Percentiles rank a stretch among this genome's conserved stretches.
Evolutionary conservation across 2,797 vertebrate genomes (phyloP).

Genomic region (Gymnodraco acuticeps): DNA sequence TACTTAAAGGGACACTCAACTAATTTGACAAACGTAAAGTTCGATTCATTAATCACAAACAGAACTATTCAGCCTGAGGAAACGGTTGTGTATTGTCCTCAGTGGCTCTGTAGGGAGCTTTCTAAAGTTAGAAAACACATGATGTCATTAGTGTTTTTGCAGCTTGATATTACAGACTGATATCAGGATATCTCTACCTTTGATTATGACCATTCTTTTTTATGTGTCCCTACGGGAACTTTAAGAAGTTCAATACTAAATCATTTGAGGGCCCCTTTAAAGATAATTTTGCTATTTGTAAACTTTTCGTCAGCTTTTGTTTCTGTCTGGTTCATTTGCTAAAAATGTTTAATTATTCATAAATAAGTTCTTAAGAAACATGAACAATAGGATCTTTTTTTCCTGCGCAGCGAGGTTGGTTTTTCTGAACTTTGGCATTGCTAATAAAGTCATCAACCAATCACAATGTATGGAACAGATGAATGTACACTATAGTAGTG

Average conservation of each 20-base stretch:
- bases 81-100: neutral
- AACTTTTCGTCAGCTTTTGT: neutral
- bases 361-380: too few relatives aligned
- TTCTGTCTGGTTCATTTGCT: too few relatives aligned
- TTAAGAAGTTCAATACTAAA: neutral
- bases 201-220: neutral
- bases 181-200: conserved; percentile 6
- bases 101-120: neutral
- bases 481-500: too few relatives aligned
- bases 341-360: too few relatives aligned
- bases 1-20: neutral
- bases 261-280: neutral
- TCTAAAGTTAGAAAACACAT: neutral
- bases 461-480: too few relatives aligned
- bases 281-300: neutral
- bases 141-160: neutral
- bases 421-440: too few relatives aligned
- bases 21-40: neutral
- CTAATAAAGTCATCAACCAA: too few relatives aligned
- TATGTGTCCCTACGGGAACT: neutral
- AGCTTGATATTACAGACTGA: neutral
- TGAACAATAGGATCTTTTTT: too few relatives aligned
- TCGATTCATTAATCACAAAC: neutral
- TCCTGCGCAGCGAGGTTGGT: too few relatives aligned
- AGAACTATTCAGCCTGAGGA: neutral